These are phyloP conservation scores for Pararge aegeria DNA, from an alignment of 1,140 invertebrate genomes.

Conservation along the genomic window DNA sequence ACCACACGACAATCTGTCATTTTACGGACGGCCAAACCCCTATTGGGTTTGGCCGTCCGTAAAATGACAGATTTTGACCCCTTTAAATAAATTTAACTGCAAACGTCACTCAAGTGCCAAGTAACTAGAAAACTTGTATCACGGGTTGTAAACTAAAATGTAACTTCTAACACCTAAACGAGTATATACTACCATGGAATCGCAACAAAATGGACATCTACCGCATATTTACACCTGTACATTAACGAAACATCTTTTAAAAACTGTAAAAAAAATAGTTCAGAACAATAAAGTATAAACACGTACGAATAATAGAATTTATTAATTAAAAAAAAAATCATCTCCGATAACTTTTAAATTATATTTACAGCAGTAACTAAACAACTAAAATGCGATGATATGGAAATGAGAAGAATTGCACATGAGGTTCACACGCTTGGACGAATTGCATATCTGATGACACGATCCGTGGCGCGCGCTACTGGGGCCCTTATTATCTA, in stretches of 20 bases:
- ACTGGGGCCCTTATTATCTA: neutral
- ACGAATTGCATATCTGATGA: slow-evolving; percentile 53
- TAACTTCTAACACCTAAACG: slow-evolving; percentile 32
- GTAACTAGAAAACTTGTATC: no score
- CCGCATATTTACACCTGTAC: slow-evolving; percentile 75
- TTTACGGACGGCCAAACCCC: no score
- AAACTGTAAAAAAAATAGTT: slow-evolving; percentile 58
- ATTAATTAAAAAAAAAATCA: slow-evolving; percentile 60
- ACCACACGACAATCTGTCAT: no score
- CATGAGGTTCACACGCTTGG: slow-evolving; percentile 66
- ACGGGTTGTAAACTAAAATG: slow-evolving; percentile 18
- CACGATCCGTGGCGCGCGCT: slow-evolving; percentile 31
- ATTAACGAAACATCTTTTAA: slow-evolving; percentile 68
- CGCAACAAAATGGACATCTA: slow-evolving; percentile 74
- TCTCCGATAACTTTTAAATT: slow-evolving; percentile 68
- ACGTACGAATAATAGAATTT: slow-evolving; percentile 63
- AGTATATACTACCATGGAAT: slow-evolving; percentile 43
- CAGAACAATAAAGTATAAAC: slow-evolving; percentile 72
- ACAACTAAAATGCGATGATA: slow-evolving; percentile 71
- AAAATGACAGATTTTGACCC: no score
- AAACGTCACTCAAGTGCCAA: no score
- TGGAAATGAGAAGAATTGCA: slow-evolving; percentile 77
- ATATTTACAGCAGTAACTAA: slow-evolving; percentile 72
- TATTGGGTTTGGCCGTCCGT: no score
- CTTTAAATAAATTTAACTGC: no score